phyloP scores from a whole-genome alignment of 2,113 vertebrate genomes.

The Chaetodon auriga region DNA sequence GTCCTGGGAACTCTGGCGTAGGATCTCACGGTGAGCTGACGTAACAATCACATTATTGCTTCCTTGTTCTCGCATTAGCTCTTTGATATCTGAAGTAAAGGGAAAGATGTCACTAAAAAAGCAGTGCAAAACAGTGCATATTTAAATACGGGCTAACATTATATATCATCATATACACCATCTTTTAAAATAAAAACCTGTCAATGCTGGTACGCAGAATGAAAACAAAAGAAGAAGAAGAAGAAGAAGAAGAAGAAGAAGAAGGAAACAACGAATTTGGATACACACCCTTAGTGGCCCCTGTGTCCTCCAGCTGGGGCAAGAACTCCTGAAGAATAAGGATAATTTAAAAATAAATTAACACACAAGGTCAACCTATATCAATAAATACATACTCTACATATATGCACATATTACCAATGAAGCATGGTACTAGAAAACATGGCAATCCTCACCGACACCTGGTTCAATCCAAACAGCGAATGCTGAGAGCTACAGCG shows the following conservation, averaged over 20 bases:
- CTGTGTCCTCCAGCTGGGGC: constrained; percentile 88
- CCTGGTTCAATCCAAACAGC: constrained; percentile 92
- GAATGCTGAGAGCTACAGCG: constrained; percentile 95
- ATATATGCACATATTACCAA: neutral
- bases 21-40: constrained; percentile 87
- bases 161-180: neutral
- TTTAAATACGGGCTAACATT: neutral
- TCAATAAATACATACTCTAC: neutral
- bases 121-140: neutral
- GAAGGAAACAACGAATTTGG: no score
- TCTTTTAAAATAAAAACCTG: neutral
- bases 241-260: no score
- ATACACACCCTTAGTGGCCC: constrained; percentile 84
- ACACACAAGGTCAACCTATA: neutral
- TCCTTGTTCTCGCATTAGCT: constrained; percentile 87
- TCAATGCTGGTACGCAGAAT: neutral
- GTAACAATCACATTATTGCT: constrained; percentile 89
- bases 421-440: neutral
- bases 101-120: neutral
- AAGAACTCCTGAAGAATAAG: constrained; percentile 86
- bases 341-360: constrained; percentile 6
- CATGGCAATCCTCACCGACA: constrained; percentile 85
- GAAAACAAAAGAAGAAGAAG: no score
- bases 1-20: constrained; percentile 87
- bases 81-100: constrained; percentile 86